These are phyloP conservation scores for Glaucidium brasilianum DNA, from an alignment of 2,113 vertebrate genomes.

Conservation along the genomic window DNA sequence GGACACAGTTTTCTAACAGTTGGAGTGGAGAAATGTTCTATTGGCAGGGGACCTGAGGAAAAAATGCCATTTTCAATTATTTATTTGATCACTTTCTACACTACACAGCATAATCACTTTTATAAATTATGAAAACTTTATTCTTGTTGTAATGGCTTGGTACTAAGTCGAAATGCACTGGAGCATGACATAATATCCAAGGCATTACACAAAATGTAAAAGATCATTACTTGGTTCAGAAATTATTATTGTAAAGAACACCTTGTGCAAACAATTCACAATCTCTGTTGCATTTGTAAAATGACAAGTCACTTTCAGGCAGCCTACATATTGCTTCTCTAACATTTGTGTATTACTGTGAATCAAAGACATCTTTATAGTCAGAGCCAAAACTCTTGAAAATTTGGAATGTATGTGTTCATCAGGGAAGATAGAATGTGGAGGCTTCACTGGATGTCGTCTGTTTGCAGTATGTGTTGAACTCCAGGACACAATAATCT, in stretches of 20 bases:
- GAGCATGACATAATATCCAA: conserved; percentile 30
- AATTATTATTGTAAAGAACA: conserved; percentile 55
- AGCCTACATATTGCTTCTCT: neutral
- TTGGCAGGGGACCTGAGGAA: neutral
- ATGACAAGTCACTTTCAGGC: neutral
- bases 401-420: neutral
- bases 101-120: conserved; percentile 26
- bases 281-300: conserved; percentile 22
- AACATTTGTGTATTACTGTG: neutral
- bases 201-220: neutral
- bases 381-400: neutral
- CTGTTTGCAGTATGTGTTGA: neutral
- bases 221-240: conserved; percentile 13
- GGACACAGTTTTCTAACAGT: neutral
- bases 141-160: conserved; percentile 46
- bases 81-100: conserved; percentile 32
- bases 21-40: neutral
- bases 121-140: conserved; percentile 65
- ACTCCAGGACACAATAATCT: neutral
- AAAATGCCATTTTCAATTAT: conserved; percentile 18
- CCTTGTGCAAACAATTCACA: conserved; percentile 40
- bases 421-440: neutral
- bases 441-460: neutral
- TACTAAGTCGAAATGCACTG: conserved; percentile 58
- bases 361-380: neutral